Evolutionary conservation across 2,888 invertebrate species (phyloP), one percentile per base, ranked within the genome.

Genomic region (Leptopilina syphax): DNA sequence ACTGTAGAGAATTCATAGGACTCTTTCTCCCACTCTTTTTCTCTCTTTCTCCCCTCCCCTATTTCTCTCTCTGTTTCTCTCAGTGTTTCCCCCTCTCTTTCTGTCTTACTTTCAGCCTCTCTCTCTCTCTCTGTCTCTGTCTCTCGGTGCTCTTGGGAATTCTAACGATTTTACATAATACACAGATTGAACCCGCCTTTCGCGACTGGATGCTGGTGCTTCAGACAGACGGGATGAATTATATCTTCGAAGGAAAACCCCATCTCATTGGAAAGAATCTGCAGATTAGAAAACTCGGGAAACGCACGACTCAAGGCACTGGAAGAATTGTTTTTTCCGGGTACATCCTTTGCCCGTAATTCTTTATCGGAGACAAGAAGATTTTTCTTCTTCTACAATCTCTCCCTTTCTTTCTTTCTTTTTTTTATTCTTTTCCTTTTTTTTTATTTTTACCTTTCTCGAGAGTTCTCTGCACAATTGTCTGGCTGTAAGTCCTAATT

Each of bases 81-180:
- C 34, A 34, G 34, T 34, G 34, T 34, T 34, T 34, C 34, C 34
- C 34, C 34, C 34, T 34, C 34, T 34, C 34, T 34, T 34, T 34
- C 34, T 34, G 34, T 34, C 34, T 34, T 34, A 34, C 34, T 34
- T 34, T 34, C 34, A 3, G 34, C 4, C 34, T 34, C 34, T 34
- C 34, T 34, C 34, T 34, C 27, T 27, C 27, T 27, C 27, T 27
- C 27, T 27, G 2, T 27, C 60, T 60, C n/a, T n/a, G 4, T 60
- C 7, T 60, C 60, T 50, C 77, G 67, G 18, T n/a, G n/a, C n/a
- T 63, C 60, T 78, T 77, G 82, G 83, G 83, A 82, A 85, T 79
- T 86, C 86, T 86, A 85, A 86, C 86, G 86, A 86, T 86, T 87
- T 86, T 86, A 85, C 87, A 88, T 86, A 87, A 87, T 84, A 85